Evolutionary conservation across 2,888 invertebrate species (phyloP).

Genomic region (Apotomis turbidana): DNA sequence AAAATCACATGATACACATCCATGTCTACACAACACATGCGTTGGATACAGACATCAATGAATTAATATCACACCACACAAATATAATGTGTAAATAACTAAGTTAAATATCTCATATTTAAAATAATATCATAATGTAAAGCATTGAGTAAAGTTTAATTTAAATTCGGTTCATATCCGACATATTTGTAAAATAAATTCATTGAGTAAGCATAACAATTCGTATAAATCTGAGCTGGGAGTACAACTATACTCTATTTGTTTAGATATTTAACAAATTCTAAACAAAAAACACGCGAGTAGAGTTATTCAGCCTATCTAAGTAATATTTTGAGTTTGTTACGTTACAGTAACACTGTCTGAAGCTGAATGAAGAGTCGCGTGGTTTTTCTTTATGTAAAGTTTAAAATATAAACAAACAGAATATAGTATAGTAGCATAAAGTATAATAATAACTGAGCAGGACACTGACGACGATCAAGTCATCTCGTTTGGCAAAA

Average conservation of each 20-base stretch:
- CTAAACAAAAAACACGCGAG: too few species aligned
- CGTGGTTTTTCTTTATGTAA: too few species aligned
- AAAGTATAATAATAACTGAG: conserved; percentile 13
- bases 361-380: not conserved
- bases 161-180: conserved; percentile 30
- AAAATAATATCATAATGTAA: conserved; percentile 32
- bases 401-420: too few species aligned
- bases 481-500: not conserved
- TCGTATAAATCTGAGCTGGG: conserved; percentile 33
- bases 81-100: conserved; percentile 11
- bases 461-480: conserved; percentile 2
- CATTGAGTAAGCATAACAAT: conserved; percentile 24
- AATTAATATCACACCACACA: conserved; percentile 31
- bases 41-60: conserved; percentile 28
- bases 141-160: conserved; percentile 20
- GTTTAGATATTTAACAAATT: too few species aligned
- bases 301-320: too few species aligned
- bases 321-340: too few species aligned
- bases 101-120: conserved; percentile 11
- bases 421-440: too few species aligned
- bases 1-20: conserved; percentile 41
- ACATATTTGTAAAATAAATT: conserved; percentile 26
- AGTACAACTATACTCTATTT: not conserved
- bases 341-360: too few species aligned
- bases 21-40: conserved; percentile 47